These are phyloP conservation scores for Pammene fasciana DNA, from an alignment of 2,888 invertebrate species.

Conservation along the genomic window DNA sequence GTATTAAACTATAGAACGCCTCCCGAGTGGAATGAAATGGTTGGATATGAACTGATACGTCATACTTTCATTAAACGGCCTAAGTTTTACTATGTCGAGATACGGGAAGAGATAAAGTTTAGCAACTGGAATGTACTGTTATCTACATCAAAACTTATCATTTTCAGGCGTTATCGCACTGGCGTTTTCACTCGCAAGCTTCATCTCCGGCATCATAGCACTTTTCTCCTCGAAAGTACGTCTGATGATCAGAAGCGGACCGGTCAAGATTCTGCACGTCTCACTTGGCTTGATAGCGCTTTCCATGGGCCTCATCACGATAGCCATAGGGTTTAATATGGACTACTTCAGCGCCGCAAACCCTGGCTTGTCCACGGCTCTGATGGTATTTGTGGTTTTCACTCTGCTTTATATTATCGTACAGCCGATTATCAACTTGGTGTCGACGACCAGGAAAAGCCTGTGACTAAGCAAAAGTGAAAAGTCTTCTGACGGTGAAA, in stretches of 20 bases:
- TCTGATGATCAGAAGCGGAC: constrained; percentile 73
- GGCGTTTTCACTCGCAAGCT: constrained; percentile 71
- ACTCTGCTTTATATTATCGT: constrained; percentile 65
- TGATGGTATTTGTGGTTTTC: constrained; percentile 66
- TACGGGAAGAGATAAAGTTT: not conserved
- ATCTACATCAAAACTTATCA: constrained; percentile 26
- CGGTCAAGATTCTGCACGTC: constrained; percentile 78
- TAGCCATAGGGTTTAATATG: constrained; percentile 74
- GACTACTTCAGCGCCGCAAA: constrained; percentile 61
- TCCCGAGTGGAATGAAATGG: too few relatives aligned
- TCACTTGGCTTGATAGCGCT: constrained; percentile 79
- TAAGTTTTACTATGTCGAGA: not conserved
- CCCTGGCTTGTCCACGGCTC: constrained; percentile 63
- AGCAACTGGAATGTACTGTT: constrained; percentile 8
- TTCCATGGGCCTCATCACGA: constrained; percentile 77
- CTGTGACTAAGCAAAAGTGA: constrained; percentile 63
- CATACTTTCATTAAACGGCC: too few relatives aligned
- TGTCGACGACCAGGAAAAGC: constrained; percentile 63
- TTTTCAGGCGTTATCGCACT: constrained; percentile 80
- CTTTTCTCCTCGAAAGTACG: constrained; percentile 80
- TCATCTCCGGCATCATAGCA: constrained; percentile 76
- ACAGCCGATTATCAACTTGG: constrained; percentile 69
- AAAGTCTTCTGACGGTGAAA: constrained; percentile 63
- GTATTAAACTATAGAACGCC: too few relatives aligned
- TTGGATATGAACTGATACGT: too few relatives aligned